Evolutionary conservation across 1,140 invertebrate genomes (phyloP).

Genomic region (Camponotus pennsylvanicus): DNA sequence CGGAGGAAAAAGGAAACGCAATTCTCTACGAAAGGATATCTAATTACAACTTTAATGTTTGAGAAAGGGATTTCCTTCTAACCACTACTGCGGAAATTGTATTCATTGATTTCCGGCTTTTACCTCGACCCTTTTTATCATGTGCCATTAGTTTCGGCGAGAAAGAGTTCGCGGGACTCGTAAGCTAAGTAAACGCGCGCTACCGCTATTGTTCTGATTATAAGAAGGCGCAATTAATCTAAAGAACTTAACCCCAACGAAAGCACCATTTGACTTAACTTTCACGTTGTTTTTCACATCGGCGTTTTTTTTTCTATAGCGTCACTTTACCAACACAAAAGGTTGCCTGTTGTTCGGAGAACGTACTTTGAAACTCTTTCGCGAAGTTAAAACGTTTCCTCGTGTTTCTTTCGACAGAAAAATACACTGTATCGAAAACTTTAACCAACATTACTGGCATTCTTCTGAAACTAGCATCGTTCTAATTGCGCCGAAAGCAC

Average conservation of each 20-base stretch:
- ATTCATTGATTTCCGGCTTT: conserved; percentile 10
- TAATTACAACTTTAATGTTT: conserved; percentile 7
- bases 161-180: conserved; percentile 1
- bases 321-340: conserved; percentile 11
- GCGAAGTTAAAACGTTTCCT: conserved; percentile 6
- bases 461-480: conserved; percentile 40
- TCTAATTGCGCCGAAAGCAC: conserved; percentile 46
- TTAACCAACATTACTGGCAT: neutral
- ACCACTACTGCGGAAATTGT: neutral
- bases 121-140: neutral
- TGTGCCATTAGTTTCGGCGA: neutral
- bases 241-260: conserved; percentile 34
- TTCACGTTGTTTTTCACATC: neutral
- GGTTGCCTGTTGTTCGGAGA: neutral
- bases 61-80: neutral
- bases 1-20: neutral
- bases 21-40: neutral
- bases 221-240: conserved; percentile 51
- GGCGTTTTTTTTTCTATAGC: neutral
- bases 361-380: conserved; percentile 31
- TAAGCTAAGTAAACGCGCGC: conserved; percentile 1
- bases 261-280: neutral
- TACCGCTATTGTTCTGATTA: neutral
- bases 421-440: conserved; percentile 10
- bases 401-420: conserved; percentile 27